Evolutionary conservation across 2,113 vertebrate species (phyloP).

Genomic region (Myotis yumanensis): DNA sequence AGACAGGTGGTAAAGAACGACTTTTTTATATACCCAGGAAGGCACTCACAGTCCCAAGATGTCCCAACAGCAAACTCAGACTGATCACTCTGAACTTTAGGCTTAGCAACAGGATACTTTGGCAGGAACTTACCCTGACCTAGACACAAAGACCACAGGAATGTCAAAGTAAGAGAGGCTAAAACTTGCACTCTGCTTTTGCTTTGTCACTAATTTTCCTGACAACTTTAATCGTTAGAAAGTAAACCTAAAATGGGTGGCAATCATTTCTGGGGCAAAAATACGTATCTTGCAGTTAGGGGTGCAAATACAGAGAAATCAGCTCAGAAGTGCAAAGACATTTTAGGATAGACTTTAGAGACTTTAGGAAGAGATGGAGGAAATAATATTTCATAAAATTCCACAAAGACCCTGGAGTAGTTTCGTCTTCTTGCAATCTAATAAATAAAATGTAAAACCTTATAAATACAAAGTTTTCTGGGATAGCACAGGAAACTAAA

Average conservation of each 20-base stretch:
- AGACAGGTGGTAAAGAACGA: conserved; percentile 72
- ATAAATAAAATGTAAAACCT: not conserved
- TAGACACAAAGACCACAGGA: conserved; percentile 74
- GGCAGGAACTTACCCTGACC: conserved; percentile 75
- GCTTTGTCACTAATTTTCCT: not conserved
- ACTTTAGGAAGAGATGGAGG: not conserved
- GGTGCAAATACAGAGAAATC: not conserved
- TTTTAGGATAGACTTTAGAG: not conserved
- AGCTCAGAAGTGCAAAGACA: not conserved
- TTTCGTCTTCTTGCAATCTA: not conserved
- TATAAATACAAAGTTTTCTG: conserved; percentile 10
- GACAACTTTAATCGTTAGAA: conserved; percentile 19
- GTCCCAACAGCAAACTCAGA: conserved; percentile 79
- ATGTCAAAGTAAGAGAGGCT: conserved; percentile 32
- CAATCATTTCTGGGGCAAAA: not conserved
- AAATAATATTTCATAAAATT: not conserved
- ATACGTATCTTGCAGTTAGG: not conserved
- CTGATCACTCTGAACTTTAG: conserved; percentile 62
- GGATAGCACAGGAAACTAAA: not conserved
- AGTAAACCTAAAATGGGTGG: not conserved
- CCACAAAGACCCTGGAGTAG: not conserved
- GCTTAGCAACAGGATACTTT: conserved; percentile 77
- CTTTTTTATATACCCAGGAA: conserved; percentile 74
- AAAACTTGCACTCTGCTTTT: not conserved
- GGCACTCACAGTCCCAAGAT: conserved; percentile 77